A percentile compares a stretch with the other conserved stretches of the same genome.
These are phyloP conservation scores for Anguilla marmorata DNA, from an alignment of 2,797 vertebrate genomes.

Conservation along the genomic window DNA sequence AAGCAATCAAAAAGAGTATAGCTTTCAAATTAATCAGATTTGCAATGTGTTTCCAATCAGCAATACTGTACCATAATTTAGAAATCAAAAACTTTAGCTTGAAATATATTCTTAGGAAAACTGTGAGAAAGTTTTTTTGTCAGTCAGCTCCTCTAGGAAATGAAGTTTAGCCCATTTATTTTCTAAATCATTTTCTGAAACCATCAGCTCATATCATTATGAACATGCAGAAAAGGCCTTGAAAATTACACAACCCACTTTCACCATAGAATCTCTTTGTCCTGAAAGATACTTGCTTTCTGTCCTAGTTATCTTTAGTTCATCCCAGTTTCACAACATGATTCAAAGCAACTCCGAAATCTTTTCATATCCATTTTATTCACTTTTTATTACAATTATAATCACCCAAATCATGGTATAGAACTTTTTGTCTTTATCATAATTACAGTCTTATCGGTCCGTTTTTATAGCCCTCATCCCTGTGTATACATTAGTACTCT, in stretches of 20 bases:
- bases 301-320: not conserved
- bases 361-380: not conserved
- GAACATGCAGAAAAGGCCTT: constrained; percentile 1
- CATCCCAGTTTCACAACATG: not conserved
- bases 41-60: not conserved
- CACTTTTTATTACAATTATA: not conserved
- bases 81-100: not conserved
- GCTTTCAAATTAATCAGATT: not conserved
- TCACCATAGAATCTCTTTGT: not conserved
- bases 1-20: not conserved
- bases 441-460: not conserved
- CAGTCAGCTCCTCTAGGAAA: not conserved
- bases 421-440: not conserved
- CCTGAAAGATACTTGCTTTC: not conserved
- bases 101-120: not conserved
- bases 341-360: not conserved
- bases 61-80: not conserved
- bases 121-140: not conserved
- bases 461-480: not conserved
- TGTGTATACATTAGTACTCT: not conserved
- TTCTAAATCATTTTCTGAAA: not conserved
- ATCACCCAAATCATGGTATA: not conserved
- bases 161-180: not conserved
- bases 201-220: not conserved
- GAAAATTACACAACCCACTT: not conserved